phyloP scores from a whole-genome alignment of 2,797 vertebrate species.

The Hydrocynus forskahlii region DNA sequence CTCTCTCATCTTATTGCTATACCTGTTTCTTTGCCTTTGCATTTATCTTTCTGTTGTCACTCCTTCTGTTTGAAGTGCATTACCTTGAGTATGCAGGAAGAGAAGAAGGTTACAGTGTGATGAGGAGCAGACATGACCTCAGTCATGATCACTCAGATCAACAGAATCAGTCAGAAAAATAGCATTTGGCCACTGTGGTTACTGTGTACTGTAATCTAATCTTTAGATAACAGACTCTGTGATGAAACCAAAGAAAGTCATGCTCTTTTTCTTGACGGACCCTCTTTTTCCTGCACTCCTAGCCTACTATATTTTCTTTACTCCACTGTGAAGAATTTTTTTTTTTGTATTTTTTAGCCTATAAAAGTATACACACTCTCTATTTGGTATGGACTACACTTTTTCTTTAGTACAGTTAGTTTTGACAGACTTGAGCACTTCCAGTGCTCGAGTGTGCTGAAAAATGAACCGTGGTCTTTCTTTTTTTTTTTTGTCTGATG shows the following conservation, averaged over 20 bases:
- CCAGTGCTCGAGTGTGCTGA: too few species aligned
- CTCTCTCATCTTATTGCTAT: neutral
- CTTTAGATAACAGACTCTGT: constrained; percentile 23
- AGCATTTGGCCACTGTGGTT: constrained; percentile 6
- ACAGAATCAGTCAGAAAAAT: constrained; percentile 26
- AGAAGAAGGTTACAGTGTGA: constrained; percentile 65
- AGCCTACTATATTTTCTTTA: too few species aligned
- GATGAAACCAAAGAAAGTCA: constrained; percentile 11
- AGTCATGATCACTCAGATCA: constrained; percentile 43
- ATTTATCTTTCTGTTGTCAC: constrained; percentile 9
- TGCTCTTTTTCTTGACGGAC: neutral
- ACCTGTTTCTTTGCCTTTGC: neutral
- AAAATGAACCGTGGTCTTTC: too few species aligned
- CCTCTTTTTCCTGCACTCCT: neutral
- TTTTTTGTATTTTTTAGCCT: too few species aligned
- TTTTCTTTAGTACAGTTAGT: neutral
- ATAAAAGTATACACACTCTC: too few species aligned
- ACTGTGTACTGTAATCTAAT: constrained; percentile 10
- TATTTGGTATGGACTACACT: too few species aligned
- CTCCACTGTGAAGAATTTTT: too few species aligned
- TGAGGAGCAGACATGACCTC: constrained; percentile 65
- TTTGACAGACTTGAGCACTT: neutral
- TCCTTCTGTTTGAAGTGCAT: neutral
- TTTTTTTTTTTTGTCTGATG: too few species aligned
- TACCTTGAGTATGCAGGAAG: constrained; percentile 56